phyloP scores from a whole-genome alignment of 1,140 invertebrate genomes.

The Pseudomyrmex pallidus region DNA sequence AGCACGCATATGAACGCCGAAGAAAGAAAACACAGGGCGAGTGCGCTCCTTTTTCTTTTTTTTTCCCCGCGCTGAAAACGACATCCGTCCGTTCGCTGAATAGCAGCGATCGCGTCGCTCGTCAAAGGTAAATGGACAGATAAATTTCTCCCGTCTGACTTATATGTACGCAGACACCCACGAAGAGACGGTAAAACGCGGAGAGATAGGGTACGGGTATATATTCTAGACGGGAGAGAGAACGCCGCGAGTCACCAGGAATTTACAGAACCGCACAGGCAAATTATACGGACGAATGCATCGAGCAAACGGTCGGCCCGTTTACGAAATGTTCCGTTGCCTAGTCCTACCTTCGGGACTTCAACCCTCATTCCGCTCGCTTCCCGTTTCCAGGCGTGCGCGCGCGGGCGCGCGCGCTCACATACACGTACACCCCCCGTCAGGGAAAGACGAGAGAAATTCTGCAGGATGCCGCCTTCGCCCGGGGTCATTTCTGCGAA shows the following conservation, averaged over 20 bases:
- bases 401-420: not conserved
- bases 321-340: slow-evolving; percentile 59
- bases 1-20: not conserved
- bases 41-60: not conserved
- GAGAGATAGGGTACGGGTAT: not conserved
- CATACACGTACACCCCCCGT: not conserved
- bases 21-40: slow-evolving; percentile 15
- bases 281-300: slow-evolving; percentile 68
- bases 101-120: slow-evolving; percentile 14
- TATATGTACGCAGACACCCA: not conserved
- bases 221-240: slow-evolving; percentile 8
- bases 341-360: slow-evolving; percentile 47
- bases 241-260: slow-evolving; percentile 42
- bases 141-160: slow-evolving; percentile 30
- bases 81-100: slow-evolving; percentile 35
- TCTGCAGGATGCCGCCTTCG: slow-evolving; percentile 33
- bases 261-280: slow-evolving; percentile 67
- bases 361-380: slow-evolving; percentile 27
- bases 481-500: slow-evolving; percentile 45
- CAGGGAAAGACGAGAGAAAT: slow-evolving; percentile 35
- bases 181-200: not conserved
- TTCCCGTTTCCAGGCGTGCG: not conserved
- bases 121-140: slow-evolving; percentile 55
- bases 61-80: not conserved
- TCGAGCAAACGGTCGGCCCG: slow-evolving; percentile 42